Conservation (phyloP, 1,140 invertebrate genomes). For the Hylaeus volcanicus region DNA sequence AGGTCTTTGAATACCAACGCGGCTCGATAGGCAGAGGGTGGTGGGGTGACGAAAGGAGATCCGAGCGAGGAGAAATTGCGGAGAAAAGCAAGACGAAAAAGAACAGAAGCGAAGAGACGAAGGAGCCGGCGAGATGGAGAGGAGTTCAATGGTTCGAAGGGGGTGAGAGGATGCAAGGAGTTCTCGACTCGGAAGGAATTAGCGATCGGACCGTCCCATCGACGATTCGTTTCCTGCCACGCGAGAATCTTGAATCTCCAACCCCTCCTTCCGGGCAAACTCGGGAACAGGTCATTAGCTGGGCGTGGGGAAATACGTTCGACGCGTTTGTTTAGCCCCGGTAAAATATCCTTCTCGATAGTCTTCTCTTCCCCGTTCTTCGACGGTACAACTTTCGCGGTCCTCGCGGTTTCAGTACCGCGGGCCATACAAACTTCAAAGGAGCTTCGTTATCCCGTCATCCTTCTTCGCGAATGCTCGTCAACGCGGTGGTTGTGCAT, state of each 20-base stretch:
- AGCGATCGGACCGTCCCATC: constrained; percentile 62
- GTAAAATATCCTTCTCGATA: neutral
- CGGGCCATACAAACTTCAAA: no score
- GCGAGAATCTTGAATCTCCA: constrained; percentile 55
- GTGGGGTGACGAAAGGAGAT: neutral
- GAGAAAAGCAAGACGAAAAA: constrained; percentile 59
- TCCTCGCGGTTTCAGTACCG: no score
- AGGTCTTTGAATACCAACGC: constrained; percentile 68
- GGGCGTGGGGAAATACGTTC: constrained; percentile 24
- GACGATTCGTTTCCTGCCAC: constrained; percentile 60
- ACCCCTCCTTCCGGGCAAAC: constrained; percentile 8
- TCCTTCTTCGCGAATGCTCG: no score
- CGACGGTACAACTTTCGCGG: no score
- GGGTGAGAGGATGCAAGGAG: constrained; percentile 37
- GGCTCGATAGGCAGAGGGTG: neutral
- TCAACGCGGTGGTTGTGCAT: no score
- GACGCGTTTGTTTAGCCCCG: constrained; percentile 27
- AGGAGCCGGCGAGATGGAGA: constrained; percentile 24
- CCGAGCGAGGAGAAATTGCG: constrained; percentile 17
- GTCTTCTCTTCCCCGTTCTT: neutral
- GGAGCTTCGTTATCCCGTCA: no score
- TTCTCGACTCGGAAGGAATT: constrained; percentile 63
- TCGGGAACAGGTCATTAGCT: constrained; percentile 40
- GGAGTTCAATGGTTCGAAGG: constrained; percentile 56
- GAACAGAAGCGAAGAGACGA: constrained; percentile 50